Evolutionary conservation across 2,113 vertebrate genomes (phyloP).

Genomic region (Esox niger): DNA sequence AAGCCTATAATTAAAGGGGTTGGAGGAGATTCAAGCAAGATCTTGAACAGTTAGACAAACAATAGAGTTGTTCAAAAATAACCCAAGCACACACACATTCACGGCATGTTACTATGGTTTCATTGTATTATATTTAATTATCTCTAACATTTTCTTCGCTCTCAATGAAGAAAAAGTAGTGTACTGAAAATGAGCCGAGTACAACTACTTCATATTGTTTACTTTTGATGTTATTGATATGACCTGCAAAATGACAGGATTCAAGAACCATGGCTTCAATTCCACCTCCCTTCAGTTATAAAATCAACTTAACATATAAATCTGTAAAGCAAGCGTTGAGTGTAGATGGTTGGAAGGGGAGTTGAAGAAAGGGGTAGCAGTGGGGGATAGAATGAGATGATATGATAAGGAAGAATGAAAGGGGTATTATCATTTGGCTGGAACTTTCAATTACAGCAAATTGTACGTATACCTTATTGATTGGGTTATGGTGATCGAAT

Average conservation of each 20-base stretch:
- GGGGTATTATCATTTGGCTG: too few species aligned
- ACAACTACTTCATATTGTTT: not conserved
- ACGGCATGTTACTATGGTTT: conserved; percentile 50
- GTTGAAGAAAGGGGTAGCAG: not conserved
- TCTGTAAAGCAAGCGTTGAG: conserved; percentile 1
- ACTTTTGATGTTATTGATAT: not conserved
- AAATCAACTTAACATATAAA: conserved; percentile 52
- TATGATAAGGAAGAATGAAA: not conserved
- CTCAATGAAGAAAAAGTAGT: not conserved
- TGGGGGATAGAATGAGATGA: too few species aligned
- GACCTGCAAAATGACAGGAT: conserved; percentile 22
- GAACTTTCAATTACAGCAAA: too few species aligned
- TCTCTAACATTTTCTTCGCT: conserved; percentile 2
- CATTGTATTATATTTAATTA: conserved; percentile 32
- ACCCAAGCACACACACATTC: conserved; percentile 24
- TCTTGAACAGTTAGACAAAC: conserved; percentile 63
- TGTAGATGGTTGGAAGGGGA: not conserved
- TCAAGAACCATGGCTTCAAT: conserved; percentile 24
- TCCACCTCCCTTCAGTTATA: conserved; percentile 24
- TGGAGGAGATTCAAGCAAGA: conserved; percentile 48
- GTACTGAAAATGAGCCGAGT: not conserved
- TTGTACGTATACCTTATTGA: too few species aligned
- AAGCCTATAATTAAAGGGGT: conserved; percentile 56
- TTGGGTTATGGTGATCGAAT: too few species aligned
- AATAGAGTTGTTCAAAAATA: conserved; percentile 61